Evolutionary conservation across 1,140 invertebrate genomes (phyloP).

Genomic region (Drosophila gunungcola): DNA sequence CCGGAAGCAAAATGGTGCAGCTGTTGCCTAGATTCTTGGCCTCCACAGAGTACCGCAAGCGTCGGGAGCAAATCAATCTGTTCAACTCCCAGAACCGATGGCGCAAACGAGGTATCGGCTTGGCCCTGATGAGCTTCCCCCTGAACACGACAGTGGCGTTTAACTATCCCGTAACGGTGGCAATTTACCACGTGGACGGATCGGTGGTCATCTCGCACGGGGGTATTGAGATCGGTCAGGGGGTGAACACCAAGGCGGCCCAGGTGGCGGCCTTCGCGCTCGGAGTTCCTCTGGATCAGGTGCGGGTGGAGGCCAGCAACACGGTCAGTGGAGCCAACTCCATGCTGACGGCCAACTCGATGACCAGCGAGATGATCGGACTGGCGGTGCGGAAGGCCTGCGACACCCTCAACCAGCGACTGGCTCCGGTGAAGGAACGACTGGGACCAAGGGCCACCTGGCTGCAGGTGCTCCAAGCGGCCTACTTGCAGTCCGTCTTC

Average conservation of each 20-base stretch:
- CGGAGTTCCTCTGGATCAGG: constrained; percentile 89
- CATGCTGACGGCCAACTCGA: constrained; percentile 88
- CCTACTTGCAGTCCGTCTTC: constrained; percentile 87
- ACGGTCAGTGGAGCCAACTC: constrained; percentile 88
- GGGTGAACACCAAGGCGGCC: constrained; percentile 89
- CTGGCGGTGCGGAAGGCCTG: constrained; percentile 90
- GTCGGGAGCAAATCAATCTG: constrained; percentile 85
- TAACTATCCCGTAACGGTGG: constrained; percentile 86
- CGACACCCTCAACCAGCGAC: constrained; percentile 87
- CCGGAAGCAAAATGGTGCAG: constrained; percentile 83
- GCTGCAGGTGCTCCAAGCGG: constrained; percentile 87
- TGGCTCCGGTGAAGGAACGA: constrained; percentile 87
- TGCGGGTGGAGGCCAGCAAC: constrained; percentile 89
- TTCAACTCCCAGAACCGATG: constrained; percentile 89
- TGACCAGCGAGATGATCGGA: constrained; percentile 89
- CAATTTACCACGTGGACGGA: constrained; percentile 88
- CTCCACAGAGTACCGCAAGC: constrained; percentile 85
- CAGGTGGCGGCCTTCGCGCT: constrained; percentile 91
- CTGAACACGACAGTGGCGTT: constrained; percentile 86
- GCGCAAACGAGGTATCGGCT: constrained; percentile 88
- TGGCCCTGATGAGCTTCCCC: constrained; percentile 87
- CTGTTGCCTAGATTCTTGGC: constrained; percentile 60
- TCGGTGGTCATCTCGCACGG: constrained; percentile 89
- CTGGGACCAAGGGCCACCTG: constrained; percentile 87
- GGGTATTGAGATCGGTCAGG: constrained; percentile 90